Percentiles rank a stretch among this genome's conserved stretches.
These are phyloP conservation scores for Cephus nigrinus DNA, from an alignment of 2,888 invertebrate species.

Conservation along the genomic window DNA sequence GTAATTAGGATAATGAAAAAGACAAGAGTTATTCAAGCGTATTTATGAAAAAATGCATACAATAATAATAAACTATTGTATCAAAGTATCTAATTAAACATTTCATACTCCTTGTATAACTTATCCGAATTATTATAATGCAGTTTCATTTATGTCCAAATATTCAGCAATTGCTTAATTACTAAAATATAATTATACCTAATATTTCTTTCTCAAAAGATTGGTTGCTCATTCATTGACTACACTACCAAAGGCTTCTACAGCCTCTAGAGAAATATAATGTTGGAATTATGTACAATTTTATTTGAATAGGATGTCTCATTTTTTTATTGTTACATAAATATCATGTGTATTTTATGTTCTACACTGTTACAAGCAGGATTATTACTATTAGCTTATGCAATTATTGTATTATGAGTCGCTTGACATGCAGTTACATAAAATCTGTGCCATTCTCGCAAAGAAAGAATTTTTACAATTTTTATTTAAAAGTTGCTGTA, in stretches of 20 bases:
- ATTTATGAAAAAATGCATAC: conserved; percentile 40
- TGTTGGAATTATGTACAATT: neutral
- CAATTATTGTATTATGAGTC: neutral
- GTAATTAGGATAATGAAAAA: conserved; percentile 3
- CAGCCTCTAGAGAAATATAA: neutral
- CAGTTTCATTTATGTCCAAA: neutral
- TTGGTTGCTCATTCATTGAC: neutral
- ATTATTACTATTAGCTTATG: neutral
- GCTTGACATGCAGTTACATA: neutral
- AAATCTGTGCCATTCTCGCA: neutral
- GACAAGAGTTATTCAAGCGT: conserved; percentile 30
- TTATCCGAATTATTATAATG: neutral
- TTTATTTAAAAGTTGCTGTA: neutral
- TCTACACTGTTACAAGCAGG: neutral
- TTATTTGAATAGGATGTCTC: neutral
- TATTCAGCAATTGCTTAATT: neutral
- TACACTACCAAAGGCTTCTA: neutral
- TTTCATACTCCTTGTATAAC: neutral
- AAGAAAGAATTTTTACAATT: neutral
- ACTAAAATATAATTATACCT: neutral
- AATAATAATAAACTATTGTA: conserved; percentile 32
- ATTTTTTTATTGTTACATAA: neutral
- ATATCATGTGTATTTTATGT: neutral
- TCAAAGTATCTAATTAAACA: conserved; percentile 31
- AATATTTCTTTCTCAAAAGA: neutral